A percentile compares a stretch with the other conserved stretches of the same genome.
phyloP scores from a whole-genome alignment of 2,113 vertebrate species.

The Otis tarda region DNA sequence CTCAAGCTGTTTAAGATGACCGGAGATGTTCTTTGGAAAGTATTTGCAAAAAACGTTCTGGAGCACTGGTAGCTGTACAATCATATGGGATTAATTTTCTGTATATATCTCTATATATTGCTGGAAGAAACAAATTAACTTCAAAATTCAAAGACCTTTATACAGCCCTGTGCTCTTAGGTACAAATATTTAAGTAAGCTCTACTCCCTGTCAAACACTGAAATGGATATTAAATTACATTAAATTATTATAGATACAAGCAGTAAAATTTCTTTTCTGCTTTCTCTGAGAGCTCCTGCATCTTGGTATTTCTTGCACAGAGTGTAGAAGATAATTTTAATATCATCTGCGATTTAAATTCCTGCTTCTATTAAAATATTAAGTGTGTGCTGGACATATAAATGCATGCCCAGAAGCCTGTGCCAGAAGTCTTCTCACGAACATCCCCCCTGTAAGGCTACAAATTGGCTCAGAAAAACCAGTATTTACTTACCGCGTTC shows the following conservation, averaged over 20 bases:
- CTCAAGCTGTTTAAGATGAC: constrained; percentile 9
- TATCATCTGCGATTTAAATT: not conserved
- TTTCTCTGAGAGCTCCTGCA: not conserved
- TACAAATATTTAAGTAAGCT: constrained; percentile 58
- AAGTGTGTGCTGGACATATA: not conserved
- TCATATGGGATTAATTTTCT: constrained; percentile 67
- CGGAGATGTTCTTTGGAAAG: constrained; percentile 47
- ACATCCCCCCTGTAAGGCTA: not conserved
- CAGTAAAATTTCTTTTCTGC: not conserved
- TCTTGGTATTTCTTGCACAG: not conserved
- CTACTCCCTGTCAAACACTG: constrained; percentile 34
- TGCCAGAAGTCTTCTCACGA: not conserved
- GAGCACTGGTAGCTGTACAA: constrained; percentile 17
- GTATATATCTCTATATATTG: constrained; percentile 13
- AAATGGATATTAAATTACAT: constrained; percentile 46
- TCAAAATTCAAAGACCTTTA: constrained; percentile 48
- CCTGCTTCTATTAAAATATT: not conserved
- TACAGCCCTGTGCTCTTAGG: not conserved
- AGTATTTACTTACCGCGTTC: not conserved
- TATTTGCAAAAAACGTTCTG: constrained; percentile 37
- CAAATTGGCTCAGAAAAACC: not conserved
- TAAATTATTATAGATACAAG: constrained; percentile 33
- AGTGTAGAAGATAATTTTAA: not conserved
- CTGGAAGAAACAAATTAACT: constrained; percentile 47
- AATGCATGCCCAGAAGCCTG: not conserved